A percentile compares a stretch with the other conserved stretches of the same genome.
Evolutionary conservation across 1,140 invertebrate species (phyloP).

Genomic region (Dinothrombium tinctorium): DNA sequence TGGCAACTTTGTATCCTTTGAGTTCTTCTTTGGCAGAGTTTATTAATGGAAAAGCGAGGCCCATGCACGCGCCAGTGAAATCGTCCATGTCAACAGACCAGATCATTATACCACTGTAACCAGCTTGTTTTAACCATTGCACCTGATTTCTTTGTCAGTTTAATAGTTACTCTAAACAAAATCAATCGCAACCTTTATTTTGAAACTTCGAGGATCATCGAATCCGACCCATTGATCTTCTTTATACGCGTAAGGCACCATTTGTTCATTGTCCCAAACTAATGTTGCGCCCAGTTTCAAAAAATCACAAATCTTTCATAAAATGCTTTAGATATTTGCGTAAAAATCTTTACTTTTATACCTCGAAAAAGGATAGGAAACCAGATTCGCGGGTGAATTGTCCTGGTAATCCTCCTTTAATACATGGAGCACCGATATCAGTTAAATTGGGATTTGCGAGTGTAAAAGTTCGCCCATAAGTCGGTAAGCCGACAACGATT

Average conservation of each 20-base stretch:
- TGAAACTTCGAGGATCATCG: constrained; percentile 72
- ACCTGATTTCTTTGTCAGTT: constrained; percentile 34
- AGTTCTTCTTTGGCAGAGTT: constrained; percentile 64
- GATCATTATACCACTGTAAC: constrained; percentile 86
- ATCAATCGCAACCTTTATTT: constrained; percentile 47
- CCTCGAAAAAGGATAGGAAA: constrained; percentile 78
- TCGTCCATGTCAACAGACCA: constrained; percentile 94
- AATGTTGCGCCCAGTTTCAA: constrained; percentile 49
- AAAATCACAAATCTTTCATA: constrained; percentile 54
- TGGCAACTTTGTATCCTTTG: constrained; percentile 50
- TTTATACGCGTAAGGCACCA: constrained; percentile 57
- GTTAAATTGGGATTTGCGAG: constrained; percentile 64
- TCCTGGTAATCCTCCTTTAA: constrained; percentile 43
- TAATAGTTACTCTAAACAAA: background rate
- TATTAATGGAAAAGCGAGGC: constrained; percentile 66
- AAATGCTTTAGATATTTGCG: background rate
- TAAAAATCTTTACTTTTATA: constrained; percentile 2
- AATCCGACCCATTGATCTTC: constrained; percentile 86
- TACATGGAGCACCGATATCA: constrained; percentile 72
- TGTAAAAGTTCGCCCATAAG: constrained; percentile 80
- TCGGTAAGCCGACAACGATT: constrained; percentile 81
- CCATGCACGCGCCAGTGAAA: constrained; percentile 66
- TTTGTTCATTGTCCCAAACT: constrained; percentile 83
- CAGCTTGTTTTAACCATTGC: constrained; percentile 74
- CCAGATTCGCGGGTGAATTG: constrained; percentile 66